Evolutionary conservation across 2,888 invertebrate genomes (phyloP), one percentile per base, ranked within the genome.

Genomic region (Acleris laterana): DNA sequence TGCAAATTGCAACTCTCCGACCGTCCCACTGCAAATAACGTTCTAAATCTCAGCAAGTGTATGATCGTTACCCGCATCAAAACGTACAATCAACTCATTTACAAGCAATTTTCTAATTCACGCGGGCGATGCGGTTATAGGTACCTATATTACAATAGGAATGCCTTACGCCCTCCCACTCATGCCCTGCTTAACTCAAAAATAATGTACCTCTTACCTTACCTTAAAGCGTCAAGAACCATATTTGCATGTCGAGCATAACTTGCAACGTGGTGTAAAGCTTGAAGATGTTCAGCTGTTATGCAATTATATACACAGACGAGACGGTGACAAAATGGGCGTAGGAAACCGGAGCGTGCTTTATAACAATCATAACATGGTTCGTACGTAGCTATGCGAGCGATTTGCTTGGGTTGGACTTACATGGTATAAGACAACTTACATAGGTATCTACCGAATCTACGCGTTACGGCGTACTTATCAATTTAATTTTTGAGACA

Each of bases 301-400:
- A 55, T 55, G 22, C 42, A 42, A 55, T 17, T 46, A 46, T 17
- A 46, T 17, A 46, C 46, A 46, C 46, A 38, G 38, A 38, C 38
- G 38, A 38, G 13, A 13, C 32, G 46, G 46, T 46, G 46, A 46
- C 46, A 46, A 46, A 16, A 42, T 42, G 20, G 20, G 55, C 55
- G 42, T 55, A 55, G 42, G 42, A 42, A 55, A 55, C 42, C 42
- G 55, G 55, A 55, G 55, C 42, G 17, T 7, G 46, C 46, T 46
- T 46, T 17, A 55, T 42, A 42, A 55, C 42, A 55, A 17, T 46
- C 46, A 55, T 42, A 42, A 55, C 42, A 55, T 42, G 20, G 42
- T 42, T 38, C 1, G 28, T 51, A 42, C 5, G 28, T 51, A n/a
- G 32, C 38, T 38, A 42, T 42, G 42, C 42, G 42, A 42, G 42